phyloP scores from a whole-genome alignment of 1,140 invertebrate genomes.

The Muscidifurax raptorellus region DNA sequence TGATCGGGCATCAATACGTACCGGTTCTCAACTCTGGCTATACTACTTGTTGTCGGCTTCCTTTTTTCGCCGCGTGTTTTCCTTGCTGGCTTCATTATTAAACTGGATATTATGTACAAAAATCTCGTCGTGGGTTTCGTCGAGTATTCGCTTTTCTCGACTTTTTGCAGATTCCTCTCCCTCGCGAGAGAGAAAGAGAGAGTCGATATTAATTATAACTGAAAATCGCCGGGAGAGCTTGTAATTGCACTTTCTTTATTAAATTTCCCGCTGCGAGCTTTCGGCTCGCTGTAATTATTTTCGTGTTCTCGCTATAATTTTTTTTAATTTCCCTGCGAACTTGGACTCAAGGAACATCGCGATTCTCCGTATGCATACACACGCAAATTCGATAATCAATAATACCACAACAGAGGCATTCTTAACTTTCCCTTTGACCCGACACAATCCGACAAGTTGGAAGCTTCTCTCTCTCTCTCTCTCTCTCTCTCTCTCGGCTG shows the following conservation, averaged over 20 bases:
- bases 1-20: constrained; percentile 70
- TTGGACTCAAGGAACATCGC: background rate
- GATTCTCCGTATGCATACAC: no score
- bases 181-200: no score
- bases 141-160: background rate
- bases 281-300: background rate
- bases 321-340: background rate
- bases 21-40: constrained; percentile 58
- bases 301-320: no score
- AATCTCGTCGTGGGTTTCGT: background rate
- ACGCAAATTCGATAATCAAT: constrained; percentile 12
- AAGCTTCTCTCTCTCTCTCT: background rate
- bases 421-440: constrained; percentile 12
- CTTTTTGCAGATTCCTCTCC: background rate
- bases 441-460: constrained; percentile 17
- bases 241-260: background rate
- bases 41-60: background rate
- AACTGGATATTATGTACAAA: constrained; percentile 21
- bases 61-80: background rate
- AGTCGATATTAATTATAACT: background rate
- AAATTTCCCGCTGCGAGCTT: background rate
- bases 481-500: no score
- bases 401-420: constrained; percentile 23
- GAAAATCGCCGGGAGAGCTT: background rate
- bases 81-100: constrained; percentile 24